These are phyloP conservation scores for Dendroctonus valens DNA, from an alignment of 1,140 invertebrate genomes.

Conservation along the genomic window DNA sequence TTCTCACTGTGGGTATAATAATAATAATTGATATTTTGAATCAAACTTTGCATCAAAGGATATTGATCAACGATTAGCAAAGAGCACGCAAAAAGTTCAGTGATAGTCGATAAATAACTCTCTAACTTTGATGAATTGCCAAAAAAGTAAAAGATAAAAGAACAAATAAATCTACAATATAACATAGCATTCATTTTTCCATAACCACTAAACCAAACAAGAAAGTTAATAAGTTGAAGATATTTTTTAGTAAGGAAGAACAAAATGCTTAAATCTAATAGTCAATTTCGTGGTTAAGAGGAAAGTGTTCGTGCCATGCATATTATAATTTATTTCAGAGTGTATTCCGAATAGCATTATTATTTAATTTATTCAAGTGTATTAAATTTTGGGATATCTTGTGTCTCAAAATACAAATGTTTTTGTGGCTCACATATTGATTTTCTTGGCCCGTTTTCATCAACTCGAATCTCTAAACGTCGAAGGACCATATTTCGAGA, in stretches of 20 bases:
- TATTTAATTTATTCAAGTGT: too few relatives aligned
- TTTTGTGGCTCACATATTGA: too few relatives aligned
- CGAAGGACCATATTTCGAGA: conserved; percentile 2
- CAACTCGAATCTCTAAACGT: too few relatives aligned
- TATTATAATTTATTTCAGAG: conserved; percentile 16
- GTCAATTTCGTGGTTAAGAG: conserved; percentile 26
- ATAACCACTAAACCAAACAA: conserved; percentile 24
- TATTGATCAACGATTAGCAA: too few relatives aligned
- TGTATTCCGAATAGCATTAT: conserved; percentile 3
- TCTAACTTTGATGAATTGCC: too few relatives aligned
- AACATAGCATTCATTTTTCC: conserved; percentile 21
- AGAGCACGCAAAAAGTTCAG: too few relatives aligned
- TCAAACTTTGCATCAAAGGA: too few relatives aligned
- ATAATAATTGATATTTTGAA: too few relatives aligned
- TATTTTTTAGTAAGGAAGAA: conserved; percentile 24
- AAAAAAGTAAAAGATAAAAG: not conserved
- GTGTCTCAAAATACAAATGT: too few relatives aligned
- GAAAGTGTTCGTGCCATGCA: conserved; percentile 33
- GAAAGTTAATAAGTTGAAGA: conserved; percentile 4
- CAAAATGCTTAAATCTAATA: conserved; percentile 9
- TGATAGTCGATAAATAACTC: too few relatives aligned
- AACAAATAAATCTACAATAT: conserved; percentile 25
- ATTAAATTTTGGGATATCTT: too few relatives aligned
- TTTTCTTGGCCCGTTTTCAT: not conserved
- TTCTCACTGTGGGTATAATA: not conserved